Evolutionary conservation across 2,797 vertebrate genomes (phyloP).

Genomic region (Diceros bicornis): DNA sequence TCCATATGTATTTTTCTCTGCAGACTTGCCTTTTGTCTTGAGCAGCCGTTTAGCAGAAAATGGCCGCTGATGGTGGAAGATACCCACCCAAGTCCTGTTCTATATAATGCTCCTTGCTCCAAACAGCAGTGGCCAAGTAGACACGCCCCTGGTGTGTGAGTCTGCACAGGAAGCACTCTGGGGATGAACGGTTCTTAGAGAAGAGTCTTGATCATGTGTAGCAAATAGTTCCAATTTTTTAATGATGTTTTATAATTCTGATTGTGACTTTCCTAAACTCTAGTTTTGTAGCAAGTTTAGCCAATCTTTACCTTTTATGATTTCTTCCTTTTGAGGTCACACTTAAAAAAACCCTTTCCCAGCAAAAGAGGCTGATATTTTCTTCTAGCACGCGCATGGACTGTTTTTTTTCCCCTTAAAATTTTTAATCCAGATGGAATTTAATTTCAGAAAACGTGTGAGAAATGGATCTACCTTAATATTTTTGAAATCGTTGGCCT

Average conservation of each 20-base stretch:
- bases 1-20: not conserved
- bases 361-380: not conserved
- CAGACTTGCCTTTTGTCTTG: not conserved
- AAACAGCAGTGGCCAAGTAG: fast-evolving
- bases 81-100: not conserved
- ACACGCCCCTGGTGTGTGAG: fast-evolving
- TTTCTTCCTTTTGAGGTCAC: not conserved
- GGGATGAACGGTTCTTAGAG: not conserved
- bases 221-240: not conserved
- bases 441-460: constrained; percentile 49
- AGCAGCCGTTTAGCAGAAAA: not conserved
- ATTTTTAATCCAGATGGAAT: not conserved
- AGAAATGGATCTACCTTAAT: not conserved
- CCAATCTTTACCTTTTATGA: not conserved
- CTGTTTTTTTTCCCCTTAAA: not conserved
- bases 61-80: fast-evolving
- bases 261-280: not conserved
- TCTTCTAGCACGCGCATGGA: not conserved
- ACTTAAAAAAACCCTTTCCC: not conserved
- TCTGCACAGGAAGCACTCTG: not conserved
- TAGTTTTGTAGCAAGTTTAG: not conserved
- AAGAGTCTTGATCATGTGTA: not conserved
- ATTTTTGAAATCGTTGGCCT: not conserved
- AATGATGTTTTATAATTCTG: not conserved
- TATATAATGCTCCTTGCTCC: not conserved